Conservation (phyloP, 2,113 vertebrate genomes). For the Sarotherodon lohbergeri region DNA sequence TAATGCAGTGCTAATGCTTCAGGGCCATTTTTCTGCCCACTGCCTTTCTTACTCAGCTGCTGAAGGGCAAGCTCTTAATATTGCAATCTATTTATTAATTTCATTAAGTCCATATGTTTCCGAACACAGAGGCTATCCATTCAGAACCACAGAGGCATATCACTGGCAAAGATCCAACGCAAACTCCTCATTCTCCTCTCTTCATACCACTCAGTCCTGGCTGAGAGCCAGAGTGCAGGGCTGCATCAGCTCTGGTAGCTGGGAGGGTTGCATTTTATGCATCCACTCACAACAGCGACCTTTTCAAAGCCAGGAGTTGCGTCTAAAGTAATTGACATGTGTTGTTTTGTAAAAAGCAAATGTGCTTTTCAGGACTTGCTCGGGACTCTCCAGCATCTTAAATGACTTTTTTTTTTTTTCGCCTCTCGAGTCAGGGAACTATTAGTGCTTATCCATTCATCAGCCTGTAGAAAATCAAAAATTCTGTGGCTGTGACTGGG, state of each 20-base stretch:
- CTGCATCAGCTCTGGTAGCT: conserved; percentile 27
- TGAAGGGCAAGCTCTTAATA: conserved; percentile 55
- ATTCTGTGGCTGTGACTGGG: background rate
- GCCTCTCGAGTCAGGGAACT: background rate
- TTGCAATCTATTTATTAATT: conserved; percentile 63
- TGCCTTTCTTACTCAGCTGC: conserved; percentile 7
- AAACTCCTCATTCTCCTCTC: conserved; percentile 57
- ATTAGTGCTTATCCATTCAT: conserved; percentile 28
- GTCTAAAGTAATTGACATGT: conserved; percentile 58
- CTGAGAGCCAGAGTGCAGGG: conserved; percentile 35
- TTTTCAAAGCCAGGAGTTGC: conserved; percentile 14
- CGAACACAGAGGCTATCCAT: conserved; percentile 47
- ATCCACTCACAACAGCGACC: conserved; percentile 46
- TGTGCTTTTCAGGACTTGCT: background rate
- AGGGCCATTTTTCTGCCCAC: conserved; percentile 25
- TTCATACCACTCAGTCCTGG: conserved; percentile 51
- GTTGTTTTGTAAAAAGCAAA: conserved; percentile 48
- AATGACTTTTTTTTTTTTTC: background rate
- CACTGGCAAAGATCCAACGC: conserved; percentile 48
- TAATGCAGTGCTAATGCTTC: conserved; percentile 56
- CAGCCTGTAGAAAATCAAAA: background rate
- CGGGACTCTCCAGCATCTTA: background rate
- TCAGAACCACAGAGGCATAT: conserved; percentile 46
- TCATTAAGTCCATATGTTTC: conserved; percentile 62
- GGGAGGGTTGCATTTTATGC: conserved; percentile 32